A percentile compares a stretch with the other conserved stretches of the same genome.
Conservation (phyloP, 2,888 invertebrate species). For the Patella caerulea region DNA sequence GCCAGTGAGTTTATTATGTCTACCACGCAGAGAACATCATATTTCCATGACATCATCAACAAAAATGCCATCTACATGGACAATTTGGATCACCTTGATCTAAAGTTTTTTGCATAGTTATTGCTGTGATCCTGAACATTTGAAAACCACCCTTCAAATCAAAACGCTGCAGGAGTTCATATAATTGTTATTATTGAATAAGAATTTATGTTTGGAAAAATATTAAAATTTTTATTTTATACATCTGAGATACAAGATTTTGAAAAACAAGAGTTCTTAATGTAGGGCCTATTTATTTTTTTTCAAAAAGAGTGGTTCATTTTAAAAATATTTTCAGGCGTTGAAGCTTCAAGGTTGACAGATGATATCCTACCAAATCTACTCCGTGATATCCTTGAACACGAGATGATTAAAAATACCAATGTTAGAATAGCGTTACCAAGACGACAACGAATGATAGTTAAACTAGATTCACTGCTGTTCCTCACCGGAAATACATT, state of each 20-base stretch:
- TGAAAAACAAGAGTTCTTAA: too few species aligned
- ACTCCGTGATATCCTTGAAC: conserved; percentile 47
- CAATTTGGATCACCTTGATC: not conserved
- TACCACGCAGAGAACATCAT: too few species aligned
- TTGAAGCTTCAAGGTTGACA: conserved; percentile 39
- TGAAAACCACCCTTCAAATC: too few species aligned
- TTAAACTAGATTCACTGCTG: conserved; percentile 50
- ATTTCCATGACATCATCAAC: too few species aligned
- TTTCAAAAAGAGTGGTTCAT: too few species aligned
- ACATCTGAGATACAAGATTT: too few species aligned
- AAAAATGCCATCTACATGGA: not conserved
- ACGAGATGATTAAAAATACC: conserved; percentile 48
- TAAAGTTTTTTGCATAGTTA: not conserved
- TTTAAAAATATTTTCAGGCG: conserved; percentile 35
- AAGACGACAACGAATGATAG: conserved; percentile 50
- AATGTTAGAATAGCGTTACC: conserved; percentile 47
- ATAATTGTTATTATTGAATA: too few species aligned
- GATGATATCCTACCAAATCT: conserved; percentile 51
- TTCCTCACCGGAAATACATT: conserved; percentile 52
- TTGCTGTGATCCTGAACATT: too few species aligned
- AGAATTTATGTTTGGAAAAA: too few species aligned
- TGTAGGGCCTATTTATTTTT: too few species aligned
- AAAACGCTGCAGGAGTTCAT: too few species aligned
- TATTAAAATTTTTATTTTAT: too few species aligned
- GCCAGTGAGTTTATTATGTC: not conserved